A percentile compares a stretch with the other conserved stretches of the same genome.
phyloP scores from a whole-genome alignment of 2,797 vertebrate species.

The Leptatherina wallacei region DNA sequence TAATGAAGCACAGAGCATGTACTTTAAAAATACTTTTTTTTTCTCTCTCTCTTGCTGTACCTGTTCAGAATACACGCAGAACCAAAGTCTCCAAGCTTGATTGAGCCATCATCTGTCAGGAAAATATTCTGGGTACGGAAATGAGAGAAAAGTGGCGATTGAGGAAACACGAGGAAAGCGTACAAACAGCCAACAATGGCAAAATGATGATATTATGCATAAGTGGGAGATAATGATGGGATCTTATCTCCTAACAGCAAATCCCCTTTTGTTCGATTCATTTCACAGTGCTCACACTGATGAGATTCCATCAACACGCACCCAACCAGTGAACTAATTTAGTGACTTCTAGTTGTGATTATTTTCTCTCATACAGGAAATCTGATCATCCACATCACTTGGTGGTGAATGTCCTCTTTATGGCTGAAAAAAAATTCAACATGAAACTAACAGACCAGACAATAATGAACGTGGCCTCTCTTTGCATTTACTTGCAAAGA shows the following conservation, averaged over 20 bases:
- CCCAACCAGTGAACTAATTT: conserved; percentile 24
- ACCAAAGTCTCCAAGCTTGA: conserved; percentile 96
- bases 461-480: not conserved
- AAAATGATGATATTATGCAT: conserved; percentile 31
- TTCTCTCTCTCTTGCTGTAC: conserved; percentile 66
- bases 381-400: not conserved
- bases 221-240: conserved; percentile 26
- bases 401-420: not conserved
- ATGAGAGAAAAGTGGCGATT: conserved; percentile 44
- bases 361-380: conserved; percentile 6
- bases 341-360: conserved; percentile 21
- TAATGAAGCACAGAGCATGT: conserved; percentile 3
- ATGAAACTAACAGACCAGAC: not conserved
- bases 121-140: conserved; percentile 89
- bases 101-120: conserved; percentile 86
- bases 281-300: conserved; percentile 23
- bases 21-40: not conserved
- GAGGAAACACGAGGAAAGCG: conserved; percentile 33
- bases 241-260: conserved; percentile 34
- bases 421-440: not conserved
- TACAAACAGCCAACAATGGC: conserved; percentile 15
- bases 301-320: conserved; percentile 38
- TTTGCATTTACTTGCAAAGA: not conserved
- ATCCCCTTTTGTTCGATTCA: conserved; percentile 45
- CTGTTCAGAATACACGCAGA: conserved; percentile 90